These are phyloP conservation scores for Standfussiana lucernea DNA, from an alignment of 2,888 invertebrate species.

Conservation along the genomic window DNA sequence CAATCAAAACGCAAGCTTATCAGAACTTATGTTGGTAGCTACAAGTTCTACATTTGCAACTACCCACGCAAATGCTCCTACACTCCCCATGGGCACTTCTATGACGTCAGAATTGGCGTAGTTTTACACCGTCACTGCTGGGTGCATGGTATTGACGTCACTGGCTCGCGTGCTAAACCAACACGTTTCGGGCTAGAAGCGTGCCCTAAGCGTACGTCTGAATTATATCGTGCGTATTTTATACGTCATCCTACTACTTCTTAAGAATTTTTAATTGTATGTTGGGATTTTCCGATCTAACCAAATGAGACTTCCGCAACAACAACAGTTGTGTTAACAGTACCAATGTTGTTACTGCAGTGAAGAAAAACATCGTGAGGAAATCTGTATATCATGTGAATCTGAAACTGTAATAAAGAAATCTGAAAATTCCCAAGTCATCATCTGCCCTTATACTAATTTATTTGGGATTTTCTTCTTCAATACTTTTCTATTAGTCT, in stretches of 20 bases:
- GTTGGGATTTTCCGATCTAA: not conserved
- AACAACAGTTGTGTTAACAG: not conserved
- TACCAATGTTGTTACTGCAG: not conserved
- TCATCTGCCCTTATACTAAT: not conserved
- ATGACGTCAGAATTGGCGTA: constrained; percentile 39
- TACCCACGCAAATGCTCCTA: constrained; percentile 5
- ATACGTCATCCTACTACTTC: constrained; percentile 12
- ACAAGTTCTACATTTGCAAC: not conserved
- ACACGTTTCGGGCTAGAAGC: constrained; percentile 31
- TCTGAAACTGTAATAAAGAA: not conserved
- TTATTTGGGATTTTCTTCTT: not conserved
- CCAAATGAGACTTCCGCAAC: not conserved
- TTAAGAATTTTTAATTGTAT: not conserved
- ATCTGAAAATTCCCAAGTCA: not conserved
- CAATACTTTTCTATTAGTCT: not conserved
- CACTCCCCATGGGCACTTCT: not conserved
- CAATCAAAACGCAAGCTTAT: not conserved
- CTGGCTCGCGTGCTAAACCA: constrained; percentile 3
- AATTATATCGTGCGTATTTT: not conserved
- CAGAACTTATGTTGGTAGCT: not conserved
- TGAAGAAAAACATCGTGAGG: not conserved
- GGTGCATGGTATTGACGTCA: constrained; percentile 45
- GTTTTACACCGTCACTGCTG: constrained; percentile 12
- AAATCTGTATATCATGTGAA: not conserved
- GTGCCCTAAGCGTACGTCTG: not conserved